A percentile compares a stretch with the other conserved stretches of the same genome.
phyloP scores from a whole-genome alignment of 2,888 invertebrate genomes.

The Macrophya alboannulata region DNA sequence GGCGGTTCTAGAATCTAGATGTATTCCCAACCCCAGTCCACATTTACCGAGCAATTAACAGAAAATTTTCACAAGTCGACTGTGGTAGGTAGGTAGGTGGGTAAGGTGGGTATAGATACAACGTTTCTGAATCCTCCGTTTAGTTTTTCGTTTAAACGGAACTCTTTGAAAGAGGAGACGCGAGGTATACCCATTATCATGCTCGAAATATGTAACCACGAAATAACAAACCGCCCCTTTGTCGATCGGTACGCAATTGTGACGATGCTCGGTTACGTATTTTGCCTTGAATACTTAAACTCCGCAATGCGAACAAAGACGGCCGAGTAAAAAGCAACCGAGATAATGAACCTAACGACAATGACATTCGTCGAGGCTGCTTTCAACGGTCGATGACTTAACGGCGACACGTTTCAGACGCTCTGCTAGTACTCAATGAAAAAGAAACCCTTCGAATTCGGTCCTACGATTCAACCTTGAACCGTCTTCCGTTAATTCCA shows the following conservation, averaged over 20 bases:
- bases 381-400: slow-evolving; percentile 44
- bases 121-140: background rate
- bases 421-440: background rate
- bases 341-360: slow-evolving; percentile 45
- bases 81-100: background rate
- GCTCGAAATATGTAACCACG: slow-evolving; percentile 35
- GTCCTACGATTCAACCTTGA: slow-evolving; percentile 1
- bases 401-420: slow-evolving; percentile 36
- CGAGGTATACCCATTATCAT: background rate
- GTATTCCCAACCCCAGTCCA: slow-evolving; percentile 8
- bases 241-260: slow-evolving; percentile 42
- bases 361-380: slow-evolving; percentile 43
- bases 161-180: background rate
- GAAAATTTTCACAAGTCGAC: slow-evolving; percentile 46
- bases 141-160: background rate
- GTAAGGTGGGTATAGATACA: background rate
- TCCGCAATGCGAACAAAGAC: slow-evolving; percentile 24
- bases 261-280: slow-evolving; percentile 38
- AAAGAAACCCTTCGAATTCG: slow-evolving; percentile 12
- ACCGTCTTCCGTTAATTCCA: background rate
- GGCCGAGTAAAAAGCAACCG: slow-evolving; percentile 38
- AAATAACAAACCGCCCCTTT: slow-evolving; percentile 47
- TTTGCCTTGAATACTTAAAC: slow-evolving; percentile 11
- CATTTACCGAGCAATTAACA: slow-evolving; percentile 48
- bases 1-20: slow-evolving; percentile 42